phyloP scores from a whole-genome alignment of 1,140 invertebrate species.

The Platyscapa corneri region DNA sequence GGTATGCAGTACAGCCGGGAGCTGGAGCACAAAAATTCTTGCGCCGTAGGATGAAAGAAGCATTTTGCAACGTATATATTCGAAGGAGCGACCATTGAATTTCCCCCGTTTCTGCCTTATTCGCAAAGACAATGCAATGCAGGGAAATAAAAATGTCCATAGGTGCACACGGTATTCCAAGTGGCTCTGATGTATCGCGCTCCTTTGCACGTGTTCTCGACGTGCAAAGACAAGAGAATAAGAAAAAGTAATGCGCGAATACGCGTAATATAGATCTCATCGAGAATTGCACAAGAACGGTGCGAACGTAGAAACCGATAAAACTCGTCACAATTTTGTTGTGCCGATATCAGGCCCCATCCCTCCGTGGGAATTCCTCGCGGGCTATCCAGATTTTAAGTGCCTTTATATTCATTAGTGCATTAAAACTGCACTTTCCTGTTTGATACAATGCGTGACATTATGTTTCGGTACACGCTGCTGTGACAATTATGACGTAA shows the following conservation, averaged over 20 bases:
- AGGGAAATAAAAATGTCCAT: not conserved
- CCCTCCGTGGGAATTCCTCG: not conserved
- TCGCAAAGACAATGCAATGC: not conserved
- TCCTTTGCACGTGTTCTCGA: not conserved
- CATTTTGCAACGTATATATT: constrained; percentile 15
- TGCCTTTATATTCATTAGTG: not conserved
- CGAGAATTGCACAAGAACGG: not conserved
- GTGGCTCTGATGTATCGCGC: not conserved
- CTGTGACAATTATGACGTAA: not conserved
- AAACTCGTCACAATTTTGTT: not conserved
- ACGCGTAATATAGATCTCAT: not conserved
- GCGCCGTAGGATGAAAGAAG: not conserved
- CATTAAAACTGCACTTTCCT: not conserved
- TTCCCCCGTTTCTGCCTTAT: not conserved
- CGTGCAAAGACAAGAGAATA: not conserved
- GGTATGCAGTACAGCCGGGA: not conserved
- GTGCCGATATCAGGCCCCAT: not conserved
- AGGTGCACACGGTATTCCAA: not conserved
- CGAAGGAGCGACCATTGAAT: constrained; percentile 16
- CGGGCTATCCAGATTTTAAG: not conserved
- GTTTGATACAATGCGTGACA: not conserved
- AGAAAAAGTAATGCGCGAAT: not conserved
- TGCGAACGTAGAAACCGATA: no score
- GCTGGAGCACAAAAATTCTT: not conserved
- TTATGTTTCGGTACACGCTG: not conserved